Evolutionary conservation across 2,888 invertebrate species (phyloP), one percentile per base, ranked within the genome.

Genomic region (Lobophora halterata): DNA sequence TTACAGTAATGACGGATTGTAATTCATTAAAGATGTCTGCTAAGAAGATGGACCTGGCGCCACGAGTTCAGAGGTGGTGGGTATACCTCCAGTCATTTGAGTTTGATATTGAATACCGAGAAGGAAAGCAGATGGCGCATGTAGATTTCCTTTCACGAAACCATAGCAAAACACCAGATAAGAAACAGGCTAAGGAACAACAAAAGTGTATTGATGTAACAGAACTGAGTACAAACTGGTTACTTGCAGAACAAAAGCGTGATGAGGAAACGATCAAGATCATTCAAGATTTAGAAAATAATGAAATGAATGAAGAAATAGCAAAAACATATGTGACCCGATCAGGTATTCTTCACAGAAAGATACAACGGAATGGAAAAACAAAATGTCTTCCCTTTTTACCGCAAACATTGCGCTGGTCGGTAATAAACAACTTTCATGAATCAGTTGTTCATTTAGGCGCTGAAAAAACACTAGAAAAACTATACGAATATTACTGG

Each of bases 141-240:
- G 63, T 49, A 1, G 61, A 63, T 12, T 59, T 33, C 5, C 32
- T 63, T 1, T 59, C 57, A 3, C 25, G 61, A 27, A 59, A 61
- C 17, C 55, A 0, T 2, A 36, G n/a, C n/a, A n/a, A n/a, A n/a
- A n/a, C 2, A 16, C 29, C n/a, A 40, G n/a, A 6, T 2, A 2
- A 17, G 17, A 5, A 17, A 17, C 2, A 6, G 2, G 2, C 17
- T 5, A 6, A 17, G 17, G 2, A 5, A 2, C n/a, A n/a, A n/a
- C n/a, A 17, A 2, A 17, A 17, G 5, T n/a, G 17, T 5, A 17
- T 58, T 3, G 52, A 56, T 9, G 3, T 55, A 0, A 32, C 49
- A 24, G 46, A 47, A 1, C 43, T n/a, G 3, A 25, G 55, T 9
- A 1, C 34, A 1, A 49, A 60, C 0, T 60, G 60, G 58, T 1